Conservation (phyloP, 2,888 invertebrate genomes). For the Zygogramma bicolorata region DNA sequence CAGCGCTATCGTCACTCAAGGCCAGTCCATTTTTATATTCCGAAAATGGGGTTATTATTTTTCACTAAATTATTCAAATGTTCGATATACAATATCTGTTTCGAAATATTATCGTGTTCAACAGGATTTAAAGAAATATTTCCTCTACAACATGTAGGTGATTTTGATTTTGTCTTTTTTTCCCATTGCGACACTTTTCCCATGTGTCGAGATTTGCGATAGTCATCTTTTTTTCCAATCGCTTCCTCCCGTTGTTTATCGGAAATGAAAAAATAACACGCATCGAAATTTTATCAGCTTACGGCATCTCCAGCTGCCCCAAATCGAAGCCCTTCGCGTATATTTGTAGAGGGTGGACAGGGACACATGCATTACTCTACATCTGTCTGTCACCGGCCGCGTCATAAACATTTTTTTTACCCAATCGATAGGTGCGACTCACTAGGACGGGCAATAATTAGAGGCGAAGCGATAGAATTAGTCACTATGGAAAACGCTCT, state of each 20-base stretch:
- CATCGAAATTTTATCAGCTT: conserved; percentile 21
- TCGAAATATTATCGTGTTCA: too few species aligned
- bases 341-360: conserved; percentile 9
- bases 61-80: too few species aligned
- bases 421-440: neutral
- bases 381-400: conserved; percentile 22
- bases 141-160: too few species aligned
- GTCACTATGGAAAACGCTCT: neutral
- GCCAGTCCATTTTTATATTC: too few species aligned
- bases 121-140: too few species aligned
- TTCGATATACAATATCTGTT: too few species aligned
- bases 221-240: too few species aligned
- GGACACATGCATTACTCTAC: conserved; percentile 40
- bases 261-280: conserved; percentile 12
- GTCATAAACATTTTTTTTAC: neutral
- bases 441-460: conserved; percentile 4
- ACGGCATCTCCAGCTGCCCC: conserved; percentile 33
- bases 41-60: too few species aligned
- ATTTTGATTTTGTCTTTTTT: too few species aligned
- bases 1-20: too few species aligned
- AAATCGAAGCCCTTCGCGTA: conserved; percentile 4
- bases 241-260: neutral
- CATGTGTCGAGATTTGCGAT: too few species aligned
- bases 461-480: neutral
- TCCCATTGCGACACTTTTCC: too few species aligned